Percentiles rank a stretch among this genome's conserved stretches.
phyloP scores from a whole-genome alignment of 1,140 invertebrate genomes.

The Vanessa tameamea region DNA sequence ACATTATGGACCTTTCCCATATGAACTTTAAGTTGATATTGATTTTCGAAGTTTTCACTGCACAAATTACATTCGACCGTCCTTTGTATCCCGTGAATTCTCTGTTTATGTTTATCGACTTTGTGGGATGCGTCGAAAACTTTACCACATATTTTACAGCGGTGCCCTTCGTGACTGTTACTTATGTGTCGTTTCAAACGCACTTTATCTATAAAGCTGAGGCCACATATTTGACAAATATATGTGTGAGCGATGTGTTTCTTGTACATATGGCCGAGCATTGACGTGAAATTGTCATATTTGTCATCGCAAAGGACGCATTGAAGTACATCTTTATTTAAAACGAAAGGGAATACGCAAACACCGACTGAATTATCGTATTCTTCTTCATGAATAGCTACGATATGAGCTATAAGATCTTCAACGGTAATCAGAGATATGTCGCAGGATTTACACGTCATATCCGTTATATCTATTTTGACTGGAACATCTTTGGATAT shows the following conservation, averaged over 20 bases:
- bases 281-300: conserved; percentile 52
- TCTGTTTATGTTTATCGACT: conserved; percentile 48
- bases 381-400: conserved; percentile 41
- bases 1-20: conserved; percentile 63
- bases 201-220: conserved; percentile 49
- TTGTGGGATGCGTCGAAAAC: conserved; percentile 46
- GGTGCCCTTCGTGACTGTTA: conserved; percentile 44
- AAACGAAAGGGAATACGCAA: conserved; percentile 53
- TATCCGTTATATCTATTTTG: conserved; percentile 50
- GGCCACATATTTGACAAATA: conserved; percentile 60
- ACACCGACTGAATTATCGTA: conserved; percentile 44
- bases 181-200: conserved; percentile 54
- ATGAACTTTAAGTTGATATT: conserved; percentile 59
- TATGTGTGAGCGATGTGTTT: conserved; percentile 46
- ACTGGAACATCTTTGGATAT: conserved; percentile 60
- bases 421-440: conserved; percentile 35
- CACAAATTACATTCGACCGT: conserved; percentile 48
- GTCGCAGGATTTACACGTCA: conserved; percentile 50
- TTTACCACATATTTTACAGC: conserved; percentile 49
- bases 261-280: conserved; percentile 59
- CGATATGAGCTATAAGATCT: conserved; percentile 50
- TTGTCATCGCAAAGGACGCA: conserved; percentile 45
- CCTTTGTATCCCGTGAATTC: conserved; percentile 42
- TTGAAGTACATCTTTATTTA: conserved; percentile 44
- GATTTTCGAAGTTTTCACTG: conserved; percentile 43